Conservation (phyloP, 2,888 invertebrate species). For the Tigriopus californicus region DNA sequence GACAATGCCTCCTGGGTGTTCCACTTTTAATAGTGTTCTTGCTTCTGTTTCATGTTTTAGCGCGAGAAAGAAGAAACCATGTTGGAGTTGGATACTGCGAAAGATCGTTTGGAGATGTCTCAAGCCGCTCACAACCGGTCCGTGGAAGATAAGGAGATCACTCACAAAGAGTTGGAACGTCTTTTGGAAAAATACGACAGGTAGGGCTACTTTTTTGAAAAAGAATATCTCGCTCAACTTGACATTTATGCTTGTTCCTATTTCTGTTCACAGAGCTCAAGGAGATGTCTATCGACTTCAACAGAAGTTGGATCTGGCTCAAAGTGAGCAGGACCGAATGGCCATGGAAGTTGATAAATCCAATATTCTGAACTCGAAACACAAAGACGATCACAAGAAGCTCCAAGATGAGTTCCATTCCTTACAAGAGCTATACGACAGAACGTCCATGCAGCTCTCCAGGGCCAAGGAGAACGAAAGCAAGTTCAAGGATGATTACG, state of each 20-base stretch:
- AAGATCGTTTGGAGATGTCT: slow-evolving; percentile 74
- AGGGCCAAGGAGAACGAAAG: slow-evolving; percentile 77
- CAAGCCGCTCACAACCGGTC: slow-evolving; percentile 38
- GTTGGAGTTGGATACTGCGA: slow-evolving; percentile 63
- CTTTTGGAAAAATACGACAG: slow-evolving; percentile 51
- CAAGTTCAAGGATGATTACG: slow-evolving; percentile 60
- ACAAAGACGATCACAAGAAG: slow-evolving; percentile 65
- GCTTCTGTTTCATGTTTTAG: slow-evolving; percentile 32
- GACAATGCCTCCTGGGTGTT: background rate
- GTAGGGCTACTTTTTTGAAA: slow-evolving; percentile 15
- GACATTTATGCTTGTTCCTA: background rate
- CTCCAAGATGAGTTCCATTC: slow-evolving; percentile 66
- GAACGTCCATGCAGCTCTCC: slow-evolving; percentile 61
- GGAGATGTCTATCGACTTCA: slow-evolving; percentile 73
- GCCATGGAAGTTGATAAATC: slow-evolving; percentile 72
- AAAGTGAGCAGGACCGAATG: slow-evolving; percentile 67
- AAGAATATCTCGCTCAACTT: too few relatives aligned
- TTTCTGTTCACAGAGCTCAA: slow-evolving; percentile 45
- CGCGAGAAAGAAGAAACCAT: slow-evolving; percentile 68
- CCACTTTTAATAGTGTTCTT: slow-evolving; percentile 3
- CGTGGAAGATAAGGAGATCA: slow-evolving; percentile 61
- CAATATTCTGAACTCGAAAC: slow-evolving; percentile 53
- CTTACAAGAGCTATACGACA: slow-evolving; percentile 70
- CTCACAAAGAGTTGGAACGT: slow-evolving; percentile 78
- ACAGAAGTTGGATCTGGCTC: slow-evolving; percentile 65